Percentiles rank a stretch among this genome's conserved stretches.
phyloP scores from a whole-genome alignment of 2,113 vertebrate genomes.

The Plecturocebus donacophilus region DNA sequence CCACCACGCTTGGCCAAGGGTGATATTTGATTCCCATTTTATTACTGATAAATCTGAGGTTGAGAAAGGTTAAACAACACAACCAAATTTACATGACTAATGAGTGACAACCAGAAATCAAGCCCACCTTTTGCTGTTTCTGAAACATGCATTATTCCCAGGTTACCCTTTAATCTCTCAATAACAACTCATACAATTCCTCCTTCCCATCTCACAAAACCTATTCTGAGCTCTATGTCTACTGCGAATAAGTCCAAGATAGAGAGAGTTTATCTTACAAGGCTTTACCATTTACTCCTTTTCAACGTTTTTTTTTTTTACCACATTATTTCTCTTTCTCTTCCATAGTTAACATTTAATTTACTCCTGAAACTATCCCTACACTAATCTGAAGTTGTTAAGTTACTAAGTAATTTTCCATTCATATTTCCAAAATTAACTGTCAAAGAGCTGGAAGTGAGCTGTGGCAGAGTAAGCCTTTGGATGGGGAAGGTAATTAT shows the following conservation, averaged over 20 bases:
- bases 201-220: background rate
- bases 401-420: conserved; percentile 12
- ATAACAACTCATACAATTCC: background rate
- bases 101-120: background rate
- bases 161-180: background rate
- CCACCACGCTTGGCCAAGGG: background rate
- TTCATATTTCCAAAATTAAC: conserved; percentile 47
- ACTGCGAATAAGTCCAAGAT: background rate
- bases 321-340: background rate
- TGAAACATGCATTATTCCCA: background rate
- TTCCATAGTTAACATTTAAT: conserved; percentile 28
- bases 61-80: background rate
- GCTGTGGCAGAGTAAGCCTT: background rate
- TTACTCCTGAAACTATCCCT: background rate
- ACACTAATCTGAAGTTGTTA: background rate
- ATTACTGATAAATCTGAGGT: background rate
- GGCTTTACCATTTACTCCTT: background rate
- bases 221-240: background rate
- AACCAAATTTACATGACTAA: background rate
- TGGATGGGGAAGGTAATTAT: background rate
- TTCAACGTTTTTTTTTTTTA: background rate
- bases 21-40: background rate
- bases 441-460: background rate
- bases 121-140: background rate
- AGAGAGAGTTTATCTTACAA: background rate